Evolutionary conservation across 1,140 invertebrate genomes (phyloP).

Genomic region (Drosophila micromelanica): DNA sequence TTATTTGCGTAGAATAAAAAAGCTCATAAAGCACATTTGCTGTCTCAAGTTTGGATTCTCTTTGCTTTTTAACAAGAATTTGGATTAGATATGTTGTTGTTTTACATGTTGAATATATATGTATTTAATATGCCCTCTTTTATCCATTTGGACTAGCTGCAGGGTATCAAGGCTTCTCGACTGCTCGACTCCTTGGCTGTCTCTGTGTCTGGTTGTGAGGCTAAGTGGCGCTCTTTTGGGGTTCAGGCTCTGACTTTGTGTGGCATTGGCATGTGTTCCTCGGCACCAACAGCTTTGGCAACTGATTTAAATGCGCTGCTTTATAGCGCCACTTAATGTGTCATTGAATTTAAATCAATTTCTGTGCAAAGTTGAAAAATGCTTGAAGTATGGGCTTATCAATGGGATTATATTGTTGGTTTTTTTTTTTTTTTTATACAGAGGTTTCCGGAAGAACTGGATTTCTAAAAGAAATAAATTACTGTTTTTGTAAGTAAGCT

Average conservation of each 20-base stretch:
- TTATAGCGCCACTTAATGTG: constrained; percentile 76
- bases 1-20: too few relatives aligned
- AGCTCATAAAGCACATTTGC: too few relatives aligned
- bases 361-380: constrained; percentile 7
- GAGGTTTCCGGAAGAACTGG: accelerated
- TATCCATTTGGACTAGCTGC: neutral
- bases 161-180: constrained; percentile 4
- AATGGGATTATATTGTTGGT: constrained; percentile 1
- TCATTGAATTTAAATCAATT: constrained; percentile 72
- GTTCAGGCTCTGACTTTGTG: constrained; percentile 15
- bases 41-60: too few relatives aligned
- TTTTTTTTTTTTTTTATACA: too few relatives aligned
- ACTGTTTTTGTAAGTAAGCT: too few relatives aligned
- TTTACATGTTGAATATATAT: too few relatives aligned
- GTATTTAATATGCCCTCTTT: too few relatives aligned
- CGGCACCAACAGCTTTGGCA: constrained; percentile 30
- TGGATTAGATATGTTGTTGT: too few relatives aligned
- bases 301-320: constrained; percentile 76
- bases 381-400: neutral
- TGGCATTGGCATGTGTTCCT: constrained; percentile 29
- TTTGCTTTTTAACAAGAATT: too few relatives aligned
- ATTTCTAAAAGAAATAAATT: too few relatives aligned
- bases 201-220: neutral
- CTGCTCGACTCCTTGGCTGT: constrained; percentile 23
- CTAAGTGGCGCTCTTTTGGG: constrained; percentile 26